A percentile compares a stretch with the other conserved stretches of the same genome.
Evolutionary conservation across 1,140 invertebrate species (phyloP).

Genomic region (Leptonema lineaticorne): DNA sequence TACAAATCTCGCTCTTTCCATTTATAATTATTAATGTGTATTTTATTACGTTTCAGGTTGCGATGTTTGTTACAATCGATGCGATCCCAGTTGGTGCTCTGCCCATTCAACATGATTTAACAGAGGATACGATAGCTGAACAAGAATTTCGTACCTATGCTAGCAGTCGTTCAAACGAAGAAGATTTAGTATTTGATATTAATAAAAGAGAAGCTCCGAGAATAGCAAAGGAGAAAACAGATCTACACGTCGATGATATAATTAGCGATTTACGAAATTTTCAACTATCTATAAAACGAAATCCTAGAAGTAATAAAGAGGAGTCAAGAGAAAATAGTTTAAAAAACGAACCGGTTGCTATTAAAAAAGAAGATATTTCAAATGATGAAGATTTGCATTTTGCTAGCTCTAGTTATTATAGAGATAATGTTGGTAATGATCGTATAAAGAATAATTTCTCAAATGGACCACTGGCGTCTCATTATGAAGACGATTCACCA

Average conservation of each 20-base stretch:
- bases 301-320: conserved; percentile 37
- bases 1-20: neutral
- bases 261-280: conserved; percentile 21
- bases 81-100: conserved; percentile 21
- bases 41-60: conserved; percentile 36
- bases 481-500: conserved; percentile 42
- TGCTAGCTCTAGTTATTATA: conserved; percentile 38
- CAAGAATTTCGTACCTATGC: conserved; percentile 34
- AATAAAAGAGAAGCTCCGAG: conserved; percentile 41
- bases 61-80: conserved; percentile 26
- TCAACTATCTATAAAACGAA: conserved; percentile 29
- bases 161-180: conserved; percentile 33
- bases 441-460: conserved; percentile 32
- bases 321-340: conserved; percentile 16
- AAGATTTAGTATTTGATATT: conserved; percentile 30
- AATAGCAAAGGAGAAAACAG: conserved; percentile 17
- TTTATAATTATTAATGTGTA: neutral
- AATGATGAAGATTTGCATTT: conserved; percentile 29
- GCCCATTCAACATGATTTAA: conserved; percentile 16
- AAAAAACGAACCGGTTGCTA: conserved; percentile 2
- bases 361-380: conserved; percentile 6
- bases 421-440: conserved; percentile 33
- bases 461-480: conserved; percentile 24
- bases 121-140: conserved; percentile 35
- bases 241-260: conserved; percentile 30